These are phyloP conservation scores for Cryptoprocta ferox DNA, from an alignment of 2,797 vertebrate genomes.

Conservation along the genomic window DNA sequence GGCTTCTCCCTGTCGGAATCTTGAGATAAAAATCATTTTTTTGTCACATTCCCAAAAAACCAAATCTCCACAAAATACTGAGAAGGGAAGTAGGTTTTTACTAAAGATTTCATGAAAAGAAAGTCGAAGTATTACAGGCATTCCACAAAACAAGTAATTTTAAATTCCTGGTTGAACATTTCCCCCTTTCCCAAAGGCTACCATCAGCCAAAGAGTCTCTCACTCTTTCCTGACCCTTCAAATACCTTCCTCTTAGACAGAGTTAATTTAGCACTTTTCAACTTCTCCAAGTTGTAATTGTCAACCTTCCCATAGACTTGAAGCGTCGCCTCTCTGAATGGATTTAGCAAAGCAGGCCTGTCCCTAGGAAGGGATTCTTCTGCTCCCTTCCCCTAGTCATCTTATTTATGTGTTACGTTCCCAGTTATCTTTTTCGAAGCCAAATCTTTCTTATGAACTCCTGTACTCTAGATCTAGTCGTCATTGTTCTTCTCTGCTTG, in stretches of 20 bases:
- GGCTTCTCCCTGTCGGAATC: neutral
- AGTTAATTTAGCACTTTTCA: neutral
- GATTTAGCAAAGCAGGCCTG: neutral
- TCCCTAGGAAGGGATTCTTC: neutral
- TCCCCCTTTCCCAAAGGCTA: neutral
- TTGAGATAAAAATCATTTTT: neutral
- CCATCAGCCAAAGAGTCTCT: neutral
- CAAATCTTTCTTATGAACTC: neutral
- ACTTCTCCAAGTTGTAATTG: neutral
- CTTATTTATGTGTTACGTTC: neutral
- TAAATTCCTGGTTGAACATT: neutral
- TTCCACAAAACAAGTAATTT: neutral
- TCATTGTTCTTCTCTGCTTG: neutral
- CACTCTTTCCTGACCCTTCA: neutral
- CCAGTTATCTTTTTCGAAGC: neutral
- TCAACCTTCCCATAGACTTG: neutral
- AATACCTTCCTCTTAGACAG: neutral
- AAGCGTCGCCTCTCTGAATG: neutral
- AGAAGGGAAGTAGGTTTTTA: neutral
- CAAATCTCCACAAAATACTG: neutral
- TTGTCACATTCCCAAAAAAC: neutral
- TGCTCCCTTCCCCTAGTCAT: no score
- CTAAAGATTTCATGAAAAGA: neutral
- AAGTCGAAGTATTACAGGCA: neutral
- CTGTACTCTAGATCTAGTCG: neutral